phyloP scores from a whole-genome alignment of 2,888 invertebrate species.

The Eristalis tenax region DNA sequence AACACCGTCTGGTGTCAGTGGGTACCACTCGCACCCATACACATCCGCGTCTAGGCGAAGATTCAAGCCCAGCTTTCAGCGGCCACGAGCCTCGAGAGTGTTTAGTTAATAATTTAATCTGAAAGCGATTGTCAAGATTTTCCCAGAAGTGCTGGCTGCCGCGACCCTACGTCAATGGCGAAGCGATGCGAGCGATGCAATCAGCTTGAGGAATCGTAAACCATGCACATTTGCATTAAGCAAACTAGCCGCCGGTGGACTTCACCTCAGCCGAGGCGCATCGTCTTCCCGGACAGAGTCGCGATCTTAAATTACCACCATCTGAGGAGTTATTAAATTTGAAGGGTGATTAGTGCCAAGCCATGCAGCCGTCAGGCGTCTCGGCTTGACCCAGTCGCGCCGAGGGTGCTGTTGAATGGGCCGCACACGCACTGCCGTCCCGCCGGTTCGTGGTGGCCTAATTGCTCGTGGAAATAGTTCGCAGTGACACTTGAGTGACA shows the following conservation, averaged over 20 bases:
- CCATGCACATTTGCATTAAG: not conserved
- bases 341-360: not conserved
- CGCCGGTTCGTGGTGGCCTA: not conserved
- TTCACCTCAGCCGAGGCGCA: not conserved
- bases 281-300: not conserved
- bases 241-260: not conserved
- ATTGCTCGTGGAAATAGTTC: constrained; percentile 52
- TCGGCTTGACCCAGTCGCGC: constrained; percentile 1
- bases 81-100: not conserved
- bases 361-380: not conserved
- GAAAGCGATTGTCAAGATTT: constrained; percentile 4
- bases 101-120: constrained; percentile 1
- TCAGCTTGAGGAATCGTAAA: not conserved
- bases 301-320: not conserved
- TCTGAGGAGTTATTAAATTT: not conserved
- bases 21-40: not conserved
- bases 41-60: not conserved
- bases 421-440: not conserved
- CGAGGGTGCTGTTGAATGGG: not conserved
- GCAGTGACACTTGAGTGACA: constrained; percentile 64
- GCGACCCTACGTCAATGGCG: not conserved
- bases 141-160: not conserved
- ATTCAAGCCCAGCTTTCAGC: not conserved
- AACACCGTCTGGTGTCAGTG: constrained; percentile 20
- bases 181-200: not conserved